Conservation (phyloP, 2,113 vertebrate genomes). For the Microtus oregoni region DNA sequence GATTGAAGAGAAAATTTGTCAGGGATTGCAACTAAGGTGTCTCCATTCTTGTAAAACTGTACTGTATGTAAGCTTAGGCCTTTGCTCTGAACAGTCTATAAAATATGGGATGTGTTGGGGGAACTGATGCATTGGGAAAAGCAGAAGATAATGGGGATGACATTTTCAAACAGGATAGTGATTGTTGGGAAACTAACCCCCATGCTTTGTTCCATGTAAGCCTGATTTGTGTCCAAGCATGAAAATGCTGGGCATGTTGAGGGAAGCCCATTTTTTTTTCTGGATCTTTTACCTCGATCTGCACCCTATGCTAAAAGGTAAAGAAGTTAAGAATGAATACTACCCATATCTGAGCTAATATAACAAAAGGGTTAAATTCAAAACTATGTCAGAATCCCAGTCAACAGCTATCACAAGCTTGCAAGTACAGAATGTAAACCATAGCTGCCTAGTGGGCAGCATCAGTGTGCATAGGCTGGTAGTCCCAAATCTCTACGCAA, state of each 20-base stretch:
- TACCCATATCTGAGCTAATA: neutral
- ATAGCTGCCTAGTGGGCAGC: neutral
- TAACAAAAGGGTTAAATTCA: neutral
- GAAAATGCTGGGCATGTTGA: neutral
- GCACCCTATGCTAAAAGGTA: neutral
- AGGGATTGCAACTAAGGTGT: neutral
- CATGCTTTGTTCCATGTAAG: neutral
- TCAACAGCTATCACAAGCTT: neutral
- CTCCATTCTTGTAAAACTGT: neutral
- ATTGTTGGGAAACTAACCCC: neutral
- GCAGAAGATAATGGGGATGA: neutral
- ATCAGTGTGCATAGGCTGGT: too few species aligned
- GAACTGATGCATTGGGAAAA: conserved; percentile 27
- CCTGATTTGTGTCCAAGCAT: neutral
- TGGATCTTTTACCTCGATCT: neutral
- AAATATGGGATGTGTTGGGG: neutral
- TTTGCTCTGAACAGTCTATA: neutral
- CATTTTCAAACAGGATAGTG: neutral
- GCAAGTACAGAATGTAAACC: neutral
- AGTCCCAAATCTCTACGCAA: neutral
- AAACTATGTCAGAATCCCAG: neutral
- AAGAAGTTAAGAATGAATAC: neutral
- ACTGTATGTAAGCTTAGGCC: neutral
- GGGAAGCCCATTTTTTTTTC: neutral
- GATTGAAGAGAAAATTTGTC: neutral